Conservation (phyloP, 2,797 vertebrate genomes). For the Geotrypetes seraphini region DNA sequence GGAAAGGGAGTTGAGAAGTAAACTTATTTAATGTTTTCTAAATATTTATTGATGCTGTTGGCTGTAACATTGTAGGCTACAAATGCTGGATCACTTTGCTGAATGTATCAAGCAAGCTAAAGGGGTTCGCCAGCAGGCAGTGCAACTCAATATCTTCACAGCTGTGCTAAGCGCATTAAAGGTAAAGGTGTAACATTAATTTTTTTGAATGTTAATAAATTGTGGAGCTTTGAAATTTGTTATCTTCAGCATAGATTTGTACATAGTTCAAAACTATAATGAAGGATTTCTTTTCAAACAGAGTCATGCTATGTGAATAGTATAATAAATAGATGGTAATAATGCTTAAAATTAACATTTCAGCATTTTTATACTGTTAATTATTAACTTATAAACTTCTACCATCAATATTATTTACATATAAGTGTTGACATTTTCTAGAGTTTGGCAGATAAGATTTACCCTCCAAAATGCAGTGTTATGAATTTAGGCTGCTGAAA, state of each 20-base stretch:
- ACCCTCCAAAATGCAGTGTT: too few relatives aligned
- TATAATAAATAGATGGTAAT: neutral
- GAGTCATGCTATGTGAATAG: too few relatives aligned
- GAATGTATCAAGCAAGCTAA: constrained; percentile 98
- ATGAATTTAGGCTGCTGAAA: too few relatives aligned
- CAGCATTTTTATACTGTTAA: neutral
- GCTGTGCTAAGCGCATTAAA: constrained; percentile 95
- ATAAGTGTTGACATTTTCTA: too few relatives aligned
- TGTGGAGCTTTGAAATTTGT: neutral
- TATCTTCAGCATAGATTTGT: neutral
- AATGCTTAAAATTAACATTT: neutral
- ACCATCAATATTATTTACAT: too few relatives aligned
- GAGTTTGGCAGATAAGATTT: too few relatives aligned
- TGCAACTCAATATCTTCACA: constrained; percentile 96
- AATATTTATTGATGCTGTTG: too few relatives aligned
- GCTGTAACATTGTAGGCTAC: constrained; percentile 66
- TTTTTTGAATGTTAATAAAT: neutral
- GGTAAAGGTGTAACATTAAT: constrained; percentile 46
- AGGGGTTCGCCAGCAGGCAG: constrained; percentile 93
- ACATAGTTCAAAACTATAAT: too few relatives aligned
- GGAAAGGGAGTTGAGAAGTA: too few relatives aligned
- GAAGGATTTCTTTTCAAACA: neutral
- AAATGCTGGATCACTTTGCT: constrained; percentile 98
- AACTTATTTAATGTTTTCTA: too few relatives aligned
- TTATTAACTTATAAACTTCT: too few relatives aligned